Evolutionary conservation across 2,797 vertebrate genomes (phyloP).

Genomic region (Pristis pectinata): DNA sequence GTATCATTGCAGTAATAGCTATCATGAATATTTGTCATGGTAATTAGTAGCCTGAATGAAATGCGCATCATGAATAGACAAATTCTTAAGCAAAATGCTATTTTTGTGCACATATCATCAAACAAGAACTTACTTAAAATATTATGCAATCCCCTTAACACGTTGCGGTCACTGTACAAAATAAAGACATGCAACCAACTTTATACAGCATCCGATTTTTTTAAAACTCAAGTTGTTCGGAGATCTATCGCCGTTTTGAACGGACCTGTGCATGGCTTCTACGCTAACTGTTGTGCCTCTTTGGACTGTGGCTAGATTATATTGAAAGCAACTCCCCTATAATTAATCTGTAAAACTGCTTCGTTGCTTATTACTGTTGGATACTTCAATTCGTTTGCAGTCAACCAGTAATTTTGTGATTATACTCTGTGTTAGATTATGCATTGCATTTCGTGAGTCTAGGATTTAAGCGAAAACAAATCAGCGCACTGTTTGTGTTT

Average conservation of each 20-base stretch:
- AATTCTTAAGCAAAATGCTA: background rate
- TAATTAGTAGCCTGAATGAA: background rate
- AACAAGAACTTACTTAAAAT: background rate
- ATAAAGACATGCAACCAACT: background rate
- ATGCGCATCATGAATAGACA: background rate
- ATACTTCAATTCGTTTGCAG: slow-evolving; percentile 20
- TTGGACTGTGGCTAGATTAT: background rate
- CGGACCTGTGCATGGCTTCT: background rate
- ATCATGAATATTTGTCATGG: background rate
- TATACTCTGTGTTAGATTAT: background rate
- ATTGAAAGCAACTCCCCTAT: background rate
- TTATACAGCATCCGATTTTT: background rate
- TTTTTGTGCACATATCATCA: background rate
- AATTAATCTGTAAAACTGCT: background rate
- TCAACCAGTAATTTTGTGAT: slow-evolving; percentile 28
- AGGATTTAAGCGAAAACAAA: background rate
- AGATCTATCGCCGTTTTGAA: background rate
- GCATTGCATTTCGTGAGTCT: background rate
- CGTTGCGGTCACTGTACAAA: background rate
- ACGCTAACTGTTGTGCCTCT: background rate
- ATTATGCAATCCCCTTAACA: background rate
- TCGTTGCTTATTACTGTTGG: background rate
- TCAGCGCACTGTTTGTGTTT: background rate
- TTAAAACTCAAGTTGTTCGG: background rate
- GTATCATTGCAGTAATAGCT: background rate